Evolutionary conservation across 2,797 vertebrate species (phyloP).

Genomic region (Scolopax bukidnonensis): DNA sequence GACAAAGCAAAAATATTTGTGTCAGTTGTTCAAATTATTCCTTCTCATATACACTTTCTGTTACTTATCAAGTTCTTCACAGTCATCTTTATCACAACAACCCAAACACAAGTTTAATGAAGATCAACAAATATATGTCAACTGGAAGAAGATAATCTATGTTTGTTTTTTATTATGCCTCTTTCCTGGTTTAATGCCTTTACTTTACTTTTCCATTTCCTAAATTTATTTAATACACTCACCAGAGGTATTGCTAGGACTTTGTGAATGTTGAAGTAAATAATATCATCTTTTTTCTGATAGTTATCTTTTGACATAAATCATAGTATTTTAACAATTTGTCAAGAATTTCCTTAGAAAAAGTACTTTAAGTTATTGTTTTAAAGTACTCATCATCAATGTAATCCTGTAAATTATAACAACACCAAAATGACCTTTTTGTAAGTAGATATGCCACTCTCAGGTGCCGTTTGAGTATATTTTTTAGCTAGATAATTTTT

Average conservation of each 20-base stretch:
- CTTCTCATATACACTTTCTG: not conserved
- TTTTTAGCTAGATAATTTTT: not conserved
- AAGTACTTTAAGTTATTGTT: not conserved
- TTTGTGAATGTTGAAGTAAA: not conserved
- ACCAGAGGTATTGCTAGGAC: not conserved
- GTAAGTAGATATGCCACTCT: not conserved
- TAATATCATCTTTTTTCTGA: not conserved
- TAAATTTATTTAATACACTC: not conserved
- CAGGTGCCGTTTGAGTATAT: not conserved
- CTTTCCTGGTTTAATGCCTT: not conserved
- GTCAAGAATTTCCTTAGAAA: not conserved
- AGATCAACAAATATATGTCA: not conserved
- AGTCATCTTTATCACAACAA: not conserved
- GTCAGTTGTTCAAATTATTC: not conserved
- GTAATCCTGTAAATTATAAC: not conserved
- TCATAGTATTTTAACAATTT: not conserved
- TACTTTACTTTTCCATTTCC: not conserved
- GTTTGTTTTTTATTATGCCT: not conserved
- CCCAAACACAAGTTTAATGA: not conserved
- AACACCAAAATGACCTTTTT: not conserved
- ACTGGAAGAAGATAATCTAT: not conserved
- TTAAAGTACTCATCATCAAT: not conserved
- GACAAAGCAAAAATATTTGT: not conserved
- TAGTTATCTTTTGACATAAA: not conserved
- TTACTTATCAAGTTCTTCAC: not conserved